phyloP scores from a whole-genome alignment of 2,888 invertebrate genomes.

The Ypsolopha scabrella region DNA sequence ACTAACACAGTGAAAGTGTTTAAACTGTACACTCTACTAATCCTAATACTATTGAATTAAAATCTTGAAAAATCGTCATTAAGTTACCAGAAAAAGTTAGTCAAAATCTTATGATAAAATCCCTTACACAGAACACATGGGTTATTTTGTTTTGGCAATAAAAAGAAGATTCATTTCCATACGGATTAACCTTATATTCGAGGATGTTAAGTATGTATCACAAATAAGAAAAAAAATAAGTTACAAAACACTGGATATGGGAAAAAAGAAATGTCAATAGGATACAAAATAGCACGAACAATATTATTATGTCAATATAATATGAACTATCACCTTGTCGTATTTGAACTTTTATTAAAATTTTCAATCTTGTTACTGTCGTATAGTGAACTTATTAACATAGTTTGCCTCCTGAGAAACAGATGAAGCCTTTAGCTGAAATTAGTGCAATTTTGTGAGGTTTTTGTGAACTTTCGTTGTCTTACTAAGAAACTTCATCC shows the following conservation, averaged over 20 bases:
- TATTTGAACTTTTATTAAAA: conserved; percentile 62
- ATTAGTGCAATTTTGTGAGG: background rate
- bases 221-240: conserved; percentile 58
- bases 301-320: conserved; percentile 45
- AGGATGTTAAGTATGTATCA: conserved; percentile 62
- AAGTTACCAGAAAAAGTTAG: conserved; percentile 35
- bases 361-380: conserved; percentile 58
- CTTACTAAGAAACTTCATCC: conserved; percentile 13
- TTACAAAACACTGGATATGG: conserved; percentile 52
- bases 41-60: conserved; percentile 52
- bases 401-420: conserved; percentile 6
- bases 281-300: conserved; percentile 56
- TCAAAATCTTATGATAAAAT: conserved; percentile 40
- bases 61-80: conserved; percentile 32
- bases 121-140: conserved; percentile 42
- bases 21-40: conserved; percentile 58
- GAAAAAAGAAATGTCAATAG: conserved; percentile 47
- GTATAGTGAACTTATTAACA: conserved; percentile 35
- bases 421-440: background rate
- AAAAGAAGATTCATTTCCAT: conserved; percentile 51
- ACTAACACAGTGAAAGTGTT: conserved; percentile 46
- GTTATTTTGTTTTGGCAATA: conserved; percentile 32
- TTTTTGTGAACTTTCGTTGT: conserved; percentile 7
- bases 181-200: conserved; percentile 52
- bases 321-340: conserved; percentile 64